phyloP scores from a whole-genome alignment of 2,888 invertebrate species.

The Drosophila anomalata region DNA sequence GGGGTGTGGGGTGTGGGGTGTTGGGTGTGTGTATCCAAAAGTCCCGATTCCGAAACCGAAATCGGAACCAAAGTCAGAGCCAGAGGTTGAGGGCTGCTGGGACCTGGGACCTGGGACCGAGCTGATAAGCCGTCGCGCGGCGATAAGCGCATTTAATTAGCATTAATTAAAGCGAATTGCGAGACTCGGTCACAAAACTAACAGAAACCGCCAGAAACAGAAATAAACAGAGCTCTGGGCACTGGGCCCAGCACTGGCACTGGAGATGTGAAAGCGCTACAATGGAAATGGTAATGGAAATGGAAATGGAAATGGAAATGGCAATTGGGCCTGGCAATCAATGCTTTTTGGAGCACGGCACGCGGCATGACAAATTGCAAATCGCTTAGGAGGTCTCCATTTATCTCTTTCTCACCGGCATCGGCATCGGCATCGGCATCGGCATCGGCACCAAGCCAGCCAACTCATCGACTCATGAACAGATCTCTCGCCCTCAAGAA shows the following conservation, averaged over 20 bases:
- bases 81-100: slow-evolving; percentile 15
- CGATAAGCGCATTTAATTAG: slow-evolving; percentile 69
- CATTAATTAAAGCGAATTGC: slow-evolving; percentile 60
- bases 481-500: slow-evolving; percentile 21
- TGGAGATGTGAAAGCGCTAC: slow-evolving; percentile 54
- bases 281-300: slow-evolving; percentile 32
- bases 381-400: slow-evolving; percentile 37
- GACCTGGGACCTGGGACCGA: slow-evolving; percentile 12
- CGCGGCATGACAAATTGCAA: slow-evolving; percentile 60
- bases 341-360: slow-evolving; percentile 56
- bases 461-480: not conserved
- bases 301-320: slow-evolving; percentile 38
- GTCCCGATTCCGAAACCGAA: not conserved
- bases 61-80: not conserved
- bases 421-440: too few relatives aligned
- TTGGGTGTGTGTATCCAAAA: not conserved
- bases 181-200: slow-evolving; percentile 36
- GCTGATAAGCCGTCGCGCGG: slow-evolving; percentile 51
- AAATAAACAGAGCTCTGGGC: slow-evolving; percentile 11
- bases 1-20: too few relatives aligned
- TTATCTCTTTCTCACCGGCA: slow-evolving; percentile 1
- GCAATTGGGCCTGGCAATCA: slow-evolving; percentile 57
- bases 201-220: slow-evolving; percentile 24
- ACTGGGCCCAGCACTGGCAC: too few relatives aligned
- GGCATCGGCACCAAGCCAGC: too few relatives aligned